These are phyloP conservation scores for Xenus cinereus DNA, from an alignment of 2,113 vertebrate genomes.

Conservation along the genomic window DNA sequence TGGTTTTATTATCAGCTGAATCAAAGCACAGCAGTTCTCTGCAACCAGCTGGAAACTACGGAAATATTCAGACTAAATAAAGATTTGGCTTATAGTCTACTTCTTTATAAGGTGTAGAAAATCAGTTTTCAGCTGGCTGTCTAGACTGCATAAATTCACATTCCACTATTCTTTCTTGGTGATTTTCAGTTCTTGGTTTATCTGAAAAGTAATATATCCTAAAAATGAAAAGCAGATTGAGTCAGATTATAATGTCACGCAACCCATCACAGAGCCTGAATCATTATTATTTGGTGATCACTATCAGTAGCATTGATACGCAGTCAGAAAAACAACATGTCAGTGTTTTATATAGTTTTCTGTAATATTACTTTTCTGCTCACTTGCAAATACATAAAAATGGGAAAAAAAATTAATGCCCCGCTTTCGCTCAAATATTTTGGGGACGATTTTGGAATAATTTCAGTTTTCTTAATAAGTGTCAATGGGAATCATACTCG, in stretches of 20 bases:
- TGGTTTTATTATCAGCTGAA: slow-evolving; percentile 12
- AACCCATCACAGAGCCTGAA: background rate
- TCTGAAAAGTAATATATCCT: slow-evolving; percentile 57
- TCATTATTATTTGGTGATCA: slow-evolving; percentile 42
- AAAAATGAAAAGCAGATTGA: slow-evolving; percentile 63
- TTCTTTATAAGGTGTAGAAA: slow-evolving; percentile 38
- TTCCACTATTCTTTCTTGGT: background rate
- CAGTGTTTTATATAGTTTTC: background rate
- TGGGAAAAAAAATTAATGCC: background rate
- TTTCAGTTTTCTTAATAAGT: background rate
- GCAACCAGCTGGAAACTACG: slow-evolving; percentile 18
- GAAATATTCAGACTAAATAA: slow-evolving; percentile 39
- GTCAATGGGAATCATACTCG: background rate
- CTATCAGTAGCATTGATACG: slow-evolving; percentile 41
- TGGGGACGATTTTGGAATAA: background rate
- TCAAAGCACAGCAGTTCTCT: slow-evolving; percentile 28
- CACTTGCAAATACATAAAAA: background rate
- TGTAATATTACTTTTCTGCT: background rate
- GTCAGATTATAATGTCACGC: slow-evolving; percentile 30
- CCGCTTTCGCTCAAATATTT: background rate
- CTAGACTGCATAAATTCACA: slow-evolving; percentile 36
- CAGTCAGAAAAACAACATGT: slow-evolving; percentile 16
- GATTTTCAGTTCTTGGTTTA: slow-evolving; percentile 39
- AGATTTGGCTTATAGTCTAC: slow-evolving; percentile 13
- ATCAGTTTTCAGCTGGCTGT: slow-evolving; percentile 37